Evolutionary conservation across 2,888 invertebrate genomes (phyloP), one percentile per base, ranked within the genome.

Genomic region (Cosmorhoe ocellata): DNA sequence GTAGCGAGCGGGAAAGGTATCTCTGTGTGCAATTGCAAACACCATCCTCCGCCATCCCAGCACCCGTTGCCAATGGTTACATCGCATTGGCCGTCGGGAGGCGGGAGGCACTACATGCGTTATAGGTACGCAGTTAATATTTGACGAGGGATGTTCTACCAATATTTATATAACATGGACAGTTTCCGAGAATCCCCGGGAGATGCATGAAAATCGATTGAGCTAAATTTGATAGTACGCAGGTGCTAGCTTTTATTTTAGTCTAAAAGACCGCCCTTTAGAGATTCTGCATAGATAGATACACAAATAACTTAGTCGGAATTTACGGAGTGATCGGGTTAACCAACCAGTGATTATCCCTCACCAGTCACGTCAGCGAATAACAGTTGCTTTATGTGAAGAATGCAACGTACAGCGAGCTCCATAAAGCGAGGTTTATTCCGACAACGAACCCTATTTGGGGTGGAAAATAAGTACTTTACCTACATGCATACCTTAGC

Each of bases 111-210:
- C 65, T 69, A 70, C 71, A 74, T 66, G 71, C 69, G 73, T 75
- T 74, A 70, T 71, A n/a, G n/a, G n/a, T n/a, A 71, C 67, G 67
- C 67, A 71, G 73, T 76, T 77, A 75, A 77, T 77, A 76, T 77
- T 78, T 78, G 79, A 76, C 70, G 72, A 73, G 69, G 71, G 72
- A 71, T 74, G 71, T 69, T 71, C 68, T 58, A 62, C 57, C 60
- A 66, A 71, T 76, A 75, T 74, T 74, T 77, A 76, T 77, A 67
- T 69, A 64, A 61, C 59, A 65, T 63, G 60, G 63, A 61, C 58
- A 66, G 69, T 67, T 73, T 63, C 64, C 64, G 58, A 51, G 65
- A 62, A 63, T 67, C 58, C 63, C 63, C 56, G 64, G 67, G 64
- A 53, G 64, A 67, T 70, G 66, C 59, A 58, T 41, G 52, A 54